These are phyloP conservation scores for Aramus guarauna DNA, from an alignment of 2,113 vertebrate genomes.

Conservation along the genomic window DNA sequence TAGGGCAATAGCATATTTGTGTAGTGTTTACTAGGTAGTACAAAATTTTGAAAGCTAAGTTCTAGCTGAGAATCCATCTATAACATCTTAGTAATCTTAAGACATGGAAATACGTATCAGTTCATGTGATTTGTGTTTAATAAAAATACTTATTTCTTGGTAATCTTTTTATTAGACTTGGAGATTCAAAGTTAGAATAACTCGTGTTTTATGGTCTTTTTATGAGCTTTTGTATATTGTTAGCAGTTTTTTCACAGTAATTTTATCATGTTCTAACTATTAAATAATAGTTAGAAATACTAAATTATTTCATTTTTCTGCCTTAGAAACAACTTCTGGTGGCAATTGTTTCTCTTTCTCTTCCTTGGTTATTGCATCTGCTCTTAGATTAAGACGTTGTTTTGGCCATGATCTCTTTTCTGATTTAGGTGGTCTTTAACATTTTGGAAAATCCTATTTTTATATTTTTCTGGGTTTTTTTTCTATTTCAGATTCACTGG, in stretches of 20 bases:
- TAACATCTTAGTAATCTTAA: not conserved
- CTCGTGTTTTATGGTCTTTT: not conserved
- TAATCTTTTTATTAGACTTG: not conserved
- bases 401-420: not conserved
- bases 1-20: not conserved
- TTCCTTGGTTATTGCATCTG: not conserved
- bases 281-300: too few relatives aligned
- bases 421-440: not conserved
- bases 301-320: not conserved
- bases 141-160: not conserved
- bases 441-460: not conserved
- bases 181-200: not conserved
- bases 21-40: not conserved
- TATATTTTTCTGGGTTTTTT: not conserved
- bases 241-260: not conserved
- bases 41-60: not conserved
- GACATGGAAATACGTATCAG: not conserved
- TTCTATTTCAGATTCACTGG: conserved; percentile 54
- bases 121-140: not conserved
- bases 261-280: not conserved
- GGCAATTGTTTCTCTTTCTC: not conserved
- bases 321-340: not conserved
- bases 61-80: not conserved
- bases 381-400: not conserved
- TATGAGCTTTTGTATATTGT: not conserved